Evolutionary conservation across 2,797 vertebrate species (phyloP), one percentile per base, ranked within the genome.

Genomic region (Cirrhinus mrigala): DNA sequence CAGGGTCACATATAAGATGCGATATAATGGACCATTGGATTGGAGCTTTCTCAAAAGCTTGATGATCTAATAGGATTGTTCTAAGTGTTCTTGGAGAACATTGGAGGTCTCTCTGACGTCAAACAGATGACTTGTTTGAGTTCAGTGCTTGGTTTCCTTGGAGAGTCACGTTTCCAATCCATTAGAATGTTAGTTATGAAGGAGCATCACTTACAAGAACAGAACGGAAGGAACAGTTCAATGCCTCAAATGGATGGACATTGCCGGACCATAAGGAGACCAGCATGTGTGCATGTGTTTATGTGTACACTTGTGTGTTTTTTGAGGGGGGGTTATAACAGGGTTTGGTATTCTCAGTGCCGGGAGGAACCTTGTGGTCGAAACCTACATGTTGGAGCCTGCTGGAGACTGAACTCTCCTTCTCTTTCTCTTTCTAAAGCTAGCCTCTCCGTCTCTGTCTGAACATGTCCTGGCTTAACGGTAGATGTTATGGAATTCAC

Each of bases 371-470:
- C 91, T 89, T 95, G 94, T 87, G 94, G 95, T 95, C 85, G 93
- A 95, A 95, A 95, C 93, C 91, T 82, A 91, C 95, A 77, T 96
- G 95, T 93, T 92, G 88, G 92, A 94, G 92, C 95, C 90, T 93
- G 94, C 92, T 91, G 88, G 82, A 82, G 88, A 90, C 83, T 88
- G 46, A 33, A 46, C 89, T 48, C 52, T 76, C 92, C 88, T 86
- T 91, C 85, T 24, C 37, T 68, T 56, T 60, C 62, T 29, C 88
- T 29, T 66, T 44, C 58, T 68, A 2, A 91, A 85, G 86, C 90
- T 89, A 92, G 77, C 81, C 87, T 86, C 64, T 76, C 29, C 50
- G 18, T 48, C 48, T 58, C 88, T 93, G 94, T 94, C 92, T 90
- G 90, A 90, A 94, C 95, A 92, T 93, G 94, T 92, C 92, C 75